Percentiles rank a stretch among this genome's conserved stretches.
phyloP scores from a whole-genome alignment of 2,113 vertebrate genomes.

The Eptesicus fuscus region DNA sequence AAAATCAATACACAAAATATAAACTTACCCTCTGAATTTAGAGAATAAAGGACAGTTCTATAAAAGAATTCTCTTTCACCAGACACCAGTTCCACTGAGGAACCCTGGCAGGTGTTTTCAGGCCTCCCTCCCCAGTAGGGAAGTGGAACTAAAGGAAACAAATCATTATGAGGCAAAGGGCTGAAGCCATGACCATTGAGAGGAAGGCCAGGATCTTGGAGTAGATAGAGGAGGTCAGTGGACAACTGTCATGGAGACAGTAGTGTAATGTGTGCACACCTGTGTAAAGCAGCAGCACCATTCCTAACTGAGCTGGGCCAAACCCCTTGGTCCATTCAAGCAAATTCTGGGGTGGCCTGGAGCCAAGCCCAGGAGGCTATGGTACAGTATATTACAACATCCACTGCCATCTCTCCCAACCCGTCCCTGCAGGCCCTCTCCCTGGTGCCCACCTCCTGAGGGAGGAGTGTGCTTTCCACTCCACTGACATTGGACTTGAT shows the following conservation, averaged over 20 bases:
- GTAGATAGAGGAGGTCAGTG: neutral
- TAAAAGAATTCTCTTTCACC: neutral
- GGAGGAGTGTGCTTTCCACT: neutral
- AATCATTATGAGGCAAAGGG: neutral
- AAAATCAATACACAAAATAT: neutral
- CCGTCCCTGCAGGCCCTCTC: neutral
- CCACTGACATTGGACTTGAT: neutral
- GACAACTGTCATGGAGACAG: neutral
- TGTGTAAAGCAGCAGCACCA: neutral
- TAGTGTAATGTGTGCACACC: neutral
- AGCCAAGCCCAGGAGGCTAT: neutral
- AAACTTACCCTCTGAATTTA: constrained; percentile 1
- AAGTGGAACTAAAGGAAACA: neutral
- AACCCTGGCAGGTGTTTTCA: neutral
- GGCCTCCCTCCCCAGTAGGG: neutral
- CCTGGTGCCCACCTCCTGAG: neutral
- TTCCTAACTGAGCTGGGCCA: neutral
- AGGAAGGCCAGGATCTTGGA: neutral
- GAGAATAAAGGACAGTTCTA: neutral
- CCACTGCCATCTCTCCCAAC: neutral
- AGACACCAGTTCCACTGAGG: neutral
- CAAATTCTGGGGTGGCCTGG: neutral
- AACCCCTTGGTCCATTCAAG: neutral
- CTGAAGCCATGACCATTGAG: neutral
- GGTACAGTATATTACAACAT: neutral